phyloP scores from a whole-genome alignment of 2,888 invertebrate species.

The Philhelius pedissequus region DNA sequence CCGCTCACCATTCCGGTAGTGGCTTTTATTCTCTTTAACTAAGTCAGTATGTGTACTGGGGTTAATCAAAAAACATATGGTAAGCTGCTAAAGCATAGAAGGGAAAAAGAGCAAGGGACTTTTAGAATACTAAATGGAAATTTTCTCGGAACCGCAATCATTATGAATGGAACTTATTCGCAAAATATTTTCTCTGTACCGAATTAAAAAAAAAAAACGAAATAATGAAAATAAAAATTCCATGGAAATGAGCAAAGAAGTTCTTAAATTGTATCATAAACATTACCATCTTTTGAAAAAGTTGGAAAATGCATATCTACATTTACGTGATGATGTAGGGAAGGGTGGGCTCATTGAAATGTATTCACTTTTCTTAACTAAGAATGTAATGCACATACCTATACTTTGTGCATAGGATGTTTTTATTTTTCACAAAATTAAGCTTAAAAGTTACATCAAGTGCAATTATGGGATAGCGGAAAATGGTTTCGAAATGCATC shows the following conservation, averaged over 20 bases:
- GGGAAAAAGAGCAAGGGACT: background rate
- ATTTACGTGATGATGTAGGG: no score
- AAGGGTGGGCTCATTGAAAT: no score
- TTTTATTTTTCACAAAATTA: no score
- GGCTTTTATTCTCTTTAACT: background rate
- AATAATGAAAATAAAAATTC: constrained; percentile 23
- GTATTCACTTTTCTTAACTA: no score
- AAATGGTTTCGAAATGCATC: no score
- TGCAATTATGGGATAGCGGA: no score
- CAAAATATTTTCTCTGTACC: constrained; percentile 22
- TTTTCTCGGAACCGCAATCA: background rate
- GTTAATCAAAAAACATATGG: constrained; percentile 15
- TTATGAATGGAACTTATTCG: constrained; percentile 30
- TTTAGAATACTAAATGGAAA: background rate
- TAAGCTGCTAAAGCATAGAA: background rate
- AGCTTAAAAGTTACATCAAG: no score
- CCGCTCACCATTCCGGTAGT: background rate
- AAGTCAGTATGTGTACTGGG: background rate
- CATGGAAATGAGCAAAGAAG: background rate
- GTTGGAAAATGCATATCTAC: background rate
- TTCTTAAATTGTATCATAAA: background rate
- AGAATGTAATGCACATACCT: no score
- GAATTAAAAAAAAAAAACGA: constrained; percentile 11
- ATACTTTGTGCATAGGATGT: no score
- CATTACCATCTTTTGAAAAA: background rate